These are phyloP conservation scores for Chymomyza amoena DNA, from an alignment of 2,888 invertebrate genomes.

Conservation along the genomic window DNA sequence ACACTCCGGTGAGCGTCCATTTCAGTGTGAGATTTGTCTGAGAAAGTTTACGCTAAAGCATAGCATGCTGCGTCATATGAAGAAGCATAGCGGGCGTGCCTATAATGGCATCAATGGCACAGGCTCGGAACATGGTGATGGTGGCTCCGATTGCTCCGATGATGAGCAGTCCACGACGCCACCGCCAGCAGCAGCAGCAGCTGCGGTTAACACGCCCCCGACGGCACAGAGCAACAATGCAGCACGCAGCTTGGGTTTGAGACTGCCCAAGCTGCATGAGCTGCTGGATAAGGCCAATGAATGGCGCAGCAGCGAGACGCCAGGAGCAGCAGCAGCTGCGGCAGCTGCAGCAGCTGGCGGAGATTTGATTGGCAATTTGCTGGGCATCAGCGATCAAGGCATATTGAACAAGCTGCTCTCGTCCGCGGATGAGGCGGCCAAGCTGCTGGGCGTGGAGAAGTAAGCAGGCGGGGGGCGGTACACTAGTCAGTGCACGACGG, in stretches of 20 bases:
- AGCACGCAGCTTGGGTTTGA: conserved; percentile 45
- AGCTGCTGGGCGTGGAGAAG: conserved; percentile 90
- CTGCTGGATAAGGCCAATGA: conserved; percentile 74
- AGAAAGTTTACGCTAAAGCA: conserved; percentile 95
- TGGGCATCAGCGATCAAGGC: conserved; percentile 91
- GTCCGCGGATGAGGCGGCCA: conserved; percentile 91
- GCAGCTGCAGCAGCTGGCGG: conserved; percentile 36
- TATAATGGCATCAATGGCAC: conserved; percentile 75
- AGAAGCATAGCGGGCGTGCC: conserved; percentile 88
- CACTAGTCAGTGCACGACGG: conserved; percentile 1
- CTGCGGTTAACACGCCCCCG: conserved; percentile 23
- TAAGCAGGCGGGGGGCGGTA: too few species aligned
- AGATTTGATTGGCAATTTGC: conserved; percentile 92
- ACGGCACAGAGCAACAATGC: conserved; percentile 28
- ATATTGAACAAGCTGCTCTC: conserved; percentile 92
- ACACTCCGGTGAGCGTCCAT: conserved; percentile 94
- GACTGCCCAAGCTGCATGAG: conserved; percentile 75
- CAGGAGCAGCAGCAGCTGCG: conserved; percentile 62
- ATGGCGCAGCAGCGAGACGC: conserved; percentile 74
- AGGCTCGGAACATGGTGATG: conserved; percentile 43
- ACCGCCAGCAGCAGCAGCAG: conserved; percentile 45
- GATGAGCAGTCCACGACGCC: conserved; percentile 73
- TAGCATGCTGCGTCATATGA: conserved; percentile 95
- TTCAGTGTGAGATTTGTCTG: conserved; percentile 93
- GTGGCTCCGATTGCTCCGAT: conserved; percentile 77